Percentiles rank a stretch among this genome's conserved stretches.
Evolutionary conservation across 2,888 invertebrate genomes (phyloP).

Genomic region (Erebia ligea): DNA sequence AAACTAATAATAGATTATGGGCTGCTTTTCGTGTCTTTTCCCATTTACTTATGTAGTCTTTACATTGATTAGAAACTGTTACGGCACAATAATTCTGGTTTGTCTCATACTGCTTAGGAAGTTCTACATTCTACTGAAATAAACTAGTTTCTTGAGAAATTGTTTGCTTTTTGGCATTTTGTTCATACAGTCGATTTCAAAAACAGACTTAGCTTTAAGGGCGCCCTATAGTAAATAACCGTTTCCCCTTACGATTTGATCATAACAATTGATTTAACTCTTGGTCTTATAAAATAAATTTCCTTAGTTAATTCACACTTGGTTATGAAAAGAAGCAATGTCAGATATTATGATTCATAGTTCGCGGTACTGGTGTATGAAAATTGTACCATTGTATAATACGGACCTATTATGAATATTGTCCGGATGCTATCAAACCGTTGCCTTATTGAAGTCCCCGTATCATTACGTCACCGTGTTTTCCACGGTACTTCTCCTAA

Average conservation of each 20-base stretch:
- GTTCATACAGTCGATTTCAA: not conserved
- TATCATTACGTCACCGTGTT: constrained; percentile 34
- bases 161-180: not conserved
- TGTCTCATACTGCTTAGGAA: not conserved
- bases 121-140: not conserved
- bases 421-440: constrained; percentile 30
- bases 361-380: constrained; percentile 40
- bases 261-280: not conserved
- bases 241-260: not conserved
- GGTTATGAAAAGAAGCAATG: constrained; percentile 16
- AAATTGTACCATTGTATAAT: constrained; percentile 37
- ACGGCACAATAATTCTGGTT: no score
- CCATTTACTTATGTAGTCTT: no score
- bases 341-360: constrained; percentile 35
- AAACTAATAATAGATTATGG: no score
- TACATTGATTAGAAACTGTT: no score
- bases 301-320: constrained; percentile 14
- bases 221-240: not conserved
- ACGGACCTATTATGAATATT: constrained; percentile 14
- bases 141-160: not conserved
- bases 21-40: no score
- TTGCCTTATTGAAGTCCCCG: constrained; percentile 38
- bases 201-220: not conserved
- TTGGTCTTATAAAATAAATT: not conserved
- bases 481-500: constrained; percentile 27